Evolutionary conservation across 1,140 invertebrate species (phyloP).

Genomic region (Tetramorium simillimum): DNA sequence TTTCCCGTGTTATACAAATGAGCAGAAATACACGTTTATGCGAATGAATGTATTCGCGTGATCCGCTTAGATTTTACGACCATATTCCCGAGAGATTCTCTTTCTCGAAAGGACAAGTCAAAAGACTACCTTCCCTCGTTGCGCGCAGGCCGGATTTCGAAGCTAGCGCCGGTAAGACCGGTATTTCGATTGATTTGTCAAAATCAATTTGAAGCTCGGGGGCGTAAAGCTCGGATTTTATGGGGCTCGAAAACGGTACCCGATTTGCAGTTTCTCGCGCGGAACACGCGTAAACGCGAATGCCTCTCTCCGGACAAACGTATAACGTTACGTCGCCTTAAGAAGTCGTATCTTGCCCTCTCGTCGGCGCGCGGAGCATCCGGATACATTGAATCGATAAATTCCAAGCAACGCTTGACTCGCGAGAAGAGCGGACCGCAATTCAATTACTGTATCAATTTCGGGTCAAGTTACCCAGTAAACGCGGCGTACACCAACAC

Average conservation of each 20-base stretch:
- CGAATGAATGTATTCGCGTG: slow-evolving; percentile 5
- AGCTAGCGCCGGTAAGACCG: neutral
- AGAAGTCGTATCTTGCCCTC: slow-evolving; percentile 17
- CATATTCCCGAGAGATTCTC: slow-evolving; percentile 27
- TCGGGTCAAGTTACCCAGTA: neutral
- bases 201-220: slow-evolving; percentile 60
- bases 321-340: slow-evolving; percentile 38
- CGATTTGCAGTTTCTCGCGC: slow-evolving; percentile 52
- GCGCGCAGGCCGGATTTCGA: neutral
- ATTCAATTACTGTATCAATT: slow-evolving; percentile 24
- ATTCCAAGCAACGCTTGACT: slow-evolving; percentile 26
- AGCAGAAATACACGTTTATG: neutral
- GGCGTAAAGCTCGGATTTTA: slow-evolving; percentile 32
- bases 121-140: neutral
- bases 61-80: slow-evolving; percentile 59
- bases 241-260: neutral
- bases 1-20: neutral
- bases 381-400: slow-evolving; percentile 38
- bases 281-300: slow-evolving; percentile 32
- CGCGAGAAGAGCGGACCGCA: slow-evolving; percentile 26
- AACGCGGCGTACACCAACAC: neutral
- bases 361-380: neutral
- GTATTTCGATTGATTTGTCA: slow-evolving; percentile 58
- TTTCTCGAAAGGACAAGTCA: slow-evolving; percentile 13
- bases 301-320: slow-evolving; percentile 26